Evolutionary conservation across 2,888 invertebrate genomes (phyloP), one percentile per base, ranked within the genome.

Genomic region (Leuctra nigra): DNA sequence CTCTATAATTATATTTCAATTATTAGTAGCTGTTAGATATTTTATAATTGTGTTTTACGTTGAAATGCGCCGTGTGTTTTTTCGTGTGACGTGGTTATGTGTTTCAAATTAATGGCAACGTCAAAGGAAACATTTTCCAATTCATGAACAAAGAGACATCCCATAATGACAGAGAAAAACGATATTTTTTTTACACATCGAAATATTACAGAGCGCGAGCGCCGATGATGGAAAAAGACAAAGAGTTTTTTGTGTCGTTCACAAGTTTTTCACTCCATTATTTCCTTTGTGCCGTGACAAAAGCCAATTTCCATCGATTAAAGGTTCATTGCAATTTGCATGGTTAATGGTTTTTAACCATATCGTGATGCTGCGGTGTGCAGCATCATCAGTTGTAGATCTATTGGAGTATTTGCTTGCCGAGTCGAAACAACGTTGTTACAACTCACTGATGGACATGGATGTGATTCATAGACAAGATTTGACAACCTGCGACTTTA

Each of bases 211-310:
- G 47, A 14, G 56, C 22, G 35, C 23, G 23, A 44, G 23, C n/a
- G 4, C 6, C 24, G 16, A 29, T 47, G 47, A 47, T 50, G 50
- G 16, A 50, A 50, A 50, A 35, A 35, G 48, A 48, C 48, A 22
- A 50, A 50, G 33, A 14, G 33, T 50, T 50, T 48, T 41, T 22
- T 11, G 36, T 58, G 58, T 58, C 58, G 55, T 58, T 55, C 55
- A 55, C 52, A 60, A 60, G 33, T 54, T 60, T 60, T 60, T 57
- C 60, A 60, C 60, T 60, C 57, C 55, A 55, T 60, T 60, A 60
- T 60, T 58, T 60, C 57, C 57, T 57, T 55, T 60, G 57, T 60
- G 55, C 50, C 54, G 38, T 44, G 29, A 58, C 52, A 57, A 57
- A 57, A 58, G 56, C 57, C 55, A 59, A 54, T 59, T 57, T 55